Percentiles rank a stretch among this genome's conserved stretches.
phyloP scores from a whole-genome alignment of 2,888 invertebrate species.

The Drosophila peninsularis region DNA sequence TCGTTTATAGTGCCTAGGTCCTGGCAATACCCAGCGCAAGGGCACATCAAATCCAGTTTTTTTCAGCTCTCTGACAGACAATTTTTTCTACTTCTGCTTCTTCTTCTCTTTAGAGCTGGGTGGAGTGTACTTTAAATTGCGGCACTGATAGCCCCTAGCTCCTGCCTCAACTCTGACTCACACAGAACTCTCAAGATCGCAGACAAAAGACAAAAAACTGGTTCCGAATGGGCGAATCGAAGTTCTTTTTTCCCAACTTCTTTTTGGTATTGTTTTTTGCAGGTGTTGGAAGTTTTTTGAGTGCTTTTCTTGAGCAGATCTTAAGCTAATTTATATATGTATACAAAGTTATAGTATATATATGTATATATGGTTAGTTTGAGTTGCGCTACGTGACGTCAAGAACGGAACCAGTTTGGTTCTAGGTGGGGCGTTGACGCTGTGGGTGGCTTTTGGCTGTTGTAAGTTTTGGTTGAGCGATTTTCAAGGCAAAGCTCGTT shows the following conservation, averaged over 20 bases:
- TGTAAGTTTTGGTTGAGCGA: constrained; percentile 22
- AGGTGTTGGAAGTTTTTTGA: constrained; percentile 20
- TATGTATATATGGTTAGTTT: not conserved
- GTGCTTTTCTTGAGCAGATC: constrained; percentile 12
- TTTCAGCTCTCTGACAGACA: not conserved
- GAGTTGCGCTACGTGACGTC: constrained; percentile 26
- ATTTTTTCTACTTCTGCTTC: not conserved
- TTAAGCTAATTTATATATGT: constrained; percentile 12
- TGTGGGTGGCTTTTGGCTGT: constrained; percentile 29
- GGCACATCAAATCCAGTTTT: constrained; percentile 12
- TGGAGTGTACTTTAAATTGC: too few species aligned
- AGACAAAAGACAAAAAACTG: constrained; percentile 18
- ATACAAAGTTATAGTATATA: too few species aligned
- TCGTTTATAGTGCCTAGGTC: not conserved
- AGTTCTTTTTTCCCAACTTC: not conserved
- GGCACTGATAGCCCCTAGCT: too few species aligned
- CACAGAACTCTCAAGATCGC: constrained; percentile 2
- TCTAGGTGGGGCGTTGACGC: constrained; percentile 11
- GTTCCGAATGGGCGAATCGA: constrained; percentile 18
- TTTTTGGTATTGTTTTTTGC: constrained; percentile 2
- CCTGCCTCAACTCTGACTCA: not conserved
- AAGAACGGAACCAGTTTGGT: constrained; percentile 22
- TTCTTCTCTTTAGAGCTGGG: not conserved
- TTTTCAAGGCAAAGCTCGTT: constrained; percentile 23
- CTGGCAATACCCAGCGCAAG: constrained; percentile 5